These are phyloP conservation scores for Hipposideros larvatus DNA, from an alignment of 2,797 vertebrate genomes.

Conservation along the genomic window DNA sequence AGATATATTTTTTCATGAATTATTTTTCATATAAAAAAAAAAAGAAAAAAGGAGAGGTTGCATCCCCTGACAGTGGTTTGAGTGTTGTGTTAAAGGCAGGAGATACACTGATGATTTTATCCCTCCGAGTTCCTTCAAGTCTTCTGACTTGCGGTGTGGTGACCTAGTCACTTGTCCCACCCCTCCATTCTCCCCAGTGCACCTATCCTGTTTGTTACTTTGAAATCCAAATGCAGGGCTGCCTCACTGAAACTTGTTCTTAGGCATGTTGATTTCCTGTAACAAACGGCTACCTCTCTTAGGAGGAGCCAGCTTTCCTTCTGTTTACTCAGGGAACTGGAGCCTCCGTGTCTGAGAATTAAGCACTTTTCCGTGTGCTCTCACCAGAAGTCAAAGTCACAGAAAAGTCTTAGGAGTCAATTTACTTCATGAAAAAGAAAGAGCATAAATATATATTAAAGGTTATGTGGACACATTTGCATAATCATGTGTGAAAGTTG, in stretches of 20 bases:
- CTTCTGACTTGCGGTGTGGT: neutral
- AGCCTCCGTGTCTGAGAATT: neutral
- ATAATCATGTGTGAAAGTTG: neutral
- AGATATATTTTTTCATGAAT: neutral
- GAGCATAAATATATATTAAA: neutral
- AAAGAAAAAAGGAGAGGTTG: neutral
- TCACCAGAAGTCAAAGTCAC: neutral
- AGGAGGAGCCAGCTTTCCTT: neutral
- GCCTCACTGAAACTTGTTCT: neutral
- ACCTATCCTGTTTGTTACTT: neutral
- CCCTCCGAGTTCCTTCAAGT: neutral
- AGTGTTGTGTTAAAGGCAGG: neutral
- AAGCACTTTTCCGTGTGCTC: neutral
- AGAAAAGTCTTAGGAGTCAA: neutral
- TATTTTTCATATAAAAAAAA: constrained; percentile 17
- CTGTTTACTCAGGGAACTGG: neutral
- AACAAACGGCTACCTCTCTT: neutral
- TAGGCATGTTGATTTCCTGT: neutral
- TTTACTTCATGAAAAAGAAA: constrained; percentile 28
- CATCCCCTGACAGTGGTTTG: neutral
- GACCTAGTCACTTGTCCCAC: neutral
- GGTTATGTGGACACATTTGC: neutral
- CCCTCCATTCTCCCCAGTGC: neutral
- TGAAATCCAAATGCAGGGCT: neutral
- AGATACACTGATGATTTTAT: neutral